A percentile compares a stretch with the other conserved stretches of the same genome.
Conservation (phyloP, 2,888 invertebrate species). For the Brachypalpus laphriformis region DNA sequence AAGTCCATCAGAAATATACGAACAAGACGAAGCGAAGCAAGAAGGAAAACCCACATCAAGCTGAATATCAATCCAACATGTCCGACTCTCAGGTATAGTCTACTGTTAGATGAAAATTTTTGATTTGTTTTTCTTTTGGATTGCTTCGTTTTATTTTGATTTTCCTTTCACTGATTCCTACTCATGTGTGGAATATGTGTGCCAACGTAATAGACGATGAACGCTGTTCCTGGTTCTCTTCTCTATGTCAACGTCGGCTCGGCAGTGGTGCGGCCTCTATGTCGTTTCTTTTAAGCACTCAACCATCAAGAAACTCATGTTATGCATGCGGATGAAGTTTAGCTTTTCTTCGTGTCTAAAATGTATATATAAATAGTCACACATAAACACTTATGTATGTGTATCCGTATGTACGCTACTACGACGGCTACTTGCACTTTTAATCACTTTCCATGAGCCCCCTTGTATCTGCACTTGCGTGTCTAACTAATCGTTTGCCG, state of each 20-base stretch:
- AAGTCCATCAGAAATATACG: background rate
- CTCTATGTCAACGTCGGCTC: slow-evolving; percentile 45
- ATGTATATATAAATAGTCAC: background rate
- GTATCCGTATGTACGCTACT: background rate
- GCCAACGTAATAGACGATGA: slow-evolving; percentile 38
- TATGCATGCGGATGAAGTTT: slow-evolving; percentile 51
- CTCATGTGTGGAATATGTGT: slow-evolving; percentile 56
- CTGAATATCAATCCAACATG: background rate
- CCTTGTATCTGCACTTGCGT: background rate
- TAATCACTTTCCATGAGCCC: slow-evolving; percentile 1
- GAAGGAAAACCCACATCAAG: slow-evolving; percentile 10
- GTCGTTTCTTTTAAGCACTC: slow-evolving; percentile 19
- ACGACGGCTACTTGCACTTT: slow-evolving; percentile 2
- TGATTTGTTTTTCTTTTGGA: slow-evolving; percentile 11
- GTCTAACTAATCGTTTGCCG: background rate
- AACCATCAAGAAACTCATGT: slow-evolving; percentile 47
- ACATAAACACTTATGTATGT: background rate
- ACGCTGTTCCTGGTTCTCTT: slow-evolving; percentile 62
- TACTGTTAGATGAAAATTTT: slow-evolving; percentile 4
- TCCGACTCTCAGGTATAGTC: background rate
- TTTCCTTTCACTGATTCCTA: slow-evolving; percentile 62
- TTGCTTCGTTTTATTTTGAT: slow-evolving; percentile 43
- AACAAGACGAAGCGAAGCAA: background rate
- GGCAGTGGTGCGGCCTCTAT: background rate
- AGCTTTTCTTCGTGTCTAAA: slow-evolving; percentile 8